phyloP scores from a whole-genome alignment of 2,113 vertebrate genomes.

The Tetrao urogallus region DNA sequence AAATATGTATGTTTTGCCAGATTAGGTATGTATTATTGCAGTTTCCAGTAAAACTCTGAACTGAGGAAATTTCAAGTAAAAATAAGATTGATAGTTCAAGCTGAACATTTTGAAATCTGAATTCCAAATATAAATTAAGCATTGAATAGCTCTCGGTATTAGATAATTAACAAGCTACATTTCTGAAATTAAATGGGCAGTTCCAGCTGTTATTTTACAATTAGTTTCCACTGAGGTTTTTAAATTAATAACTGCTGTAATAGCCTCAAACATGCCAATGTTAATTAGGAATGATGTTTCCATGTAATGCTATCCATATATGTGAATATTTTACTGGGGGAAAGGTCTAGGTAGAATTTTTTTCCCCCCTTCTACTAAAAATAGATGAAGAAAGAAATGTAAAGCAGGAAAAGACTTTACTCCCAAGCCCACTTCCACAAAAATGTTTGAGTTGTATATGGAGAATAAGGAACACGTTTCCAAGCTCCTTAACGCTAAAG shows the following conservation, averaged over 20 bases:
- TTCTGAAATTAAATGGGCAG: slow-evolving; percentile 51
- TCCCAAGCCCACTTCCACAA: neutral
- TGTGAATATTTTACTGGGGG: slow-evolving; percentile 1
- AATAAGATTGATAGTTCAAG: neutral
- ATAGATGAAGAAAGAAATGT: slow-evolving; percentile 4
- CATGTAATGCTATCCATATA: slow-evolving; percentile 55
- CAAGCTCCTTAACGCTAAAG: neutral
- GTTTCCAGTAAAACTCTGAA: neutral
- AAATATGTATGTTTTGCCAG: neutral
- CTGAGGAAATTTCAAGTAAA: neutral
- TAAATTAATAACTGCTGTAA: slow-evolving; percentile 67
- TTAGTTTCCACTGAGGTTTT: slow-evolving; percentile 61
- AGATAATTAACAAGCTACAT: slow-evolving; percentile 54
- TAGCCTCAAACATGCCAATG: slow-evolving; percentile 44
- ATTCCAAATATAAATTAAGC: slow-evolving; percentile 41
- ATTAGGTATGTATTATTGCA: neutral
- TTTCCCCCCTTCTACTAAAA: neutral
- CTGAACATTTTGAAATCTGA: neutral
- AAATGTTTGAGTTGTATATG: accelerated
- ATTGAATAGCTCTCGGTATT: slow-evolving; percentile 57
- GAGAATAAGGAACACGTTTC: neutral
- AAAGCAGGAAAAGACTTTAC: neutral
- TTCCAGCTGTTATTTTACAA: slow-evolving; percentile 67
- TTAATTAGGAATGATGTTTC: slow-evolving; percentile 49
- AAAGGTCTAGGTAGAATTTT: slow-evolving; percentile 1